These are phyloP conservation scores for Ephestia elutella DNA, from an alignment of 1,140 invertebrate species.

Conservation along the genomic window DNA sequence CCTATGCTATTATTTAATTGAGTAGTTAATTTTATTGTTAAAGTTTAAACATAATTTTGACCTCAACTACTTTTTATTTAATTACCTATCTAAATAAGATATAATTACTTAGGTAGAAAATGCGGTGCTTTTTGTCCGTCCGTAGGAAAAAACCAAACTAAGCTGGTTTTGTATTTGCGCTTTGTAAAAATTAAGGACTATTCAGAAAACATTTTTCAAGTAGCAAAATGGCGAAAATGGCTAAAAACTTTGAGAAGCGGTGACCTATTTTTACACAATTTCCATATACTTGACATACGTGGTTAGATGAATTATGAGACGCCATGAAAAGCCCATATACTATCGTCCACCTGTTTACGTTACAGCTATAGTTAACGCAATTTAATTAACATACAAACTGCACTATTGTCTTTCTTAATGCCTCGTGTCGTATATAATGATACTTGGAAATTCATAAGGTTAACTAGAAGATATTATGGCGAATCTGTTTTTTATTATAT, in stretches of 20 bases:
- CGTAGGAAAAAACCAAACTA: too few species aligned
- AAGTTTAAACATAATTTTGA: too few species aligned
- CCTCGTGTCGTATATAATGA: neutral
- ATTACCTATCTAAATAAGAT: too few species aligned
- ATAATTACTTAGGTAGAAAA: too few species aligned
- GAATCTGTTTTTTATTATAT: too few species aligned
- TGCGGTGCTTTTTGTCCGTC: too few species aligned
- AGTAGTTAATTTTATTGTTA: too few species aligned
- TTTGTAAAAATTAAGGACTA: neutral
- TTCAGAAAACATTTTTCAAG: neutral
- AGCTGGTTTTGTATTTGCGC: too few species aligned
- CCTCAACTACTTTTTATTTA: too few species aligned
- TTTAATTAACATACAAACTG: conserved; percentile 36
- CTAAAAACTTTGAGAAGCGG: neutral
- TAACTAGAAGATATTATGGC: neutral
- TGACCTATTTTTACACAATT: conserved; percentile 18
- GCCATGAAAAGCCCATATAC: neutral
- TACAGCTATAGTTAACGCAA: conserved; percentile 11
- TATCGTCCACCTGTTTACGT: neutral
- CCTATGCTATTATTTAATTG: too few species aligned
- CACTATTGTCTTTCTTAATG: conserved; percentile 25
- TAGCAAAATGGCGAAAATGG: too few species aligned
- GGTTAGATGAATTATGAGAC: neutral
- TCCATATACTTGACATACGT: conserved; percentile 9
- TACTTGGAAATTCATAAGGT: neutral